phyloP scores from a whole-genome alignment of 2,888 invertebrate species.

The Periphyllus acericola region DNA sequence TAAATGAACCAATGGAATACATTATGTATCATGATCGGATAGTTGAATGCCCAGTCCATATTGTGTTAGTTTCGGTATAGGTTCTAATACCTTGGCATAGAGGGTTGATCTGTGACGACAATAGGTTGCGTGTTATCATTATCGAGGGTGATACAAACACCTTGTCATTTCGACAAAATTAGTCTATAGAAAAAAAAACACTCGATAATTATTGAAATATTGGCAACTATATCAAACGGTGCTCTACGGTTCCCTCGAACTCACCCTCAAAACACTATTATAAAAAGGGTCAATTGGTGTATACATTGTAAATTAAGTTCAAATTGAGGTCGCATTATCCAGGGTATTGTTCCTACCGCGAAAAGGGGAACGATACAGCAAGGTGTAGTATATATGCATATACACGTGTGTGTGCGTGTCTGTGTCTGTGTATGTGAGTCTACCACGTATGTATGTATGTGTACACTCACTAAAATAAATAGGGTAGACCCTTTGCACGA shows the following conservation, averaged over 20 bases:
- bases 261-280: slow-evolving; percentile 36
- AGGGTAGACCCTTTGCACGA: slow-evolving; percentile 51
- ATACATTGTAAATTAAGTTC: slow-evolving; percentile 57
- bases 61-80: not conserved
- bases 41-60: not conserved
- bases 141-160: slow-evolving; percentile 44
- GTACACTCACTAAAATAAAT: slow-evolving; percentile 45
- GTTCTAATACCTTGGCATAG: not conserved
- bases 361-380: slow-evolving; percentile 35
- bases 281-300: slow-evolving; percentile 60
- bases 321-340: slow-evolving; percentile 60
- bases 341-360: slow-evolving; percentile 20
- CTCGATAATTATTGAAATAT: slow-evolving; percentile 56
- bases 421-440: not conserved
- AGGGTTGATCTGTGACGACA: slow-evolving; percentile 16
- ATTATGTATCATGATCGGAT: not conserved
- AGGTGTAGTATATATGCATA: not conserved
- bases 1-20: too few species aligned
- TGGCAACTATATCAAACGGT: slow-evolving; percentile 60
- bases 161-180: slow-evolving; percentile 54
- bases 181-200: slow-evolving; percentile 41
- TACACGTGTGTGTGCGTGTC: not conserved
- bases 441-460: not conserved
- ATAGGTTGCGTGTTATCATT: slow-evolving; percentile 53
- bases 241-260: slow-evolving; percentile 26